Conservation (phyloP, 2,797 vertebrate genomes). For the Anniella stebbinsi region DNA sequence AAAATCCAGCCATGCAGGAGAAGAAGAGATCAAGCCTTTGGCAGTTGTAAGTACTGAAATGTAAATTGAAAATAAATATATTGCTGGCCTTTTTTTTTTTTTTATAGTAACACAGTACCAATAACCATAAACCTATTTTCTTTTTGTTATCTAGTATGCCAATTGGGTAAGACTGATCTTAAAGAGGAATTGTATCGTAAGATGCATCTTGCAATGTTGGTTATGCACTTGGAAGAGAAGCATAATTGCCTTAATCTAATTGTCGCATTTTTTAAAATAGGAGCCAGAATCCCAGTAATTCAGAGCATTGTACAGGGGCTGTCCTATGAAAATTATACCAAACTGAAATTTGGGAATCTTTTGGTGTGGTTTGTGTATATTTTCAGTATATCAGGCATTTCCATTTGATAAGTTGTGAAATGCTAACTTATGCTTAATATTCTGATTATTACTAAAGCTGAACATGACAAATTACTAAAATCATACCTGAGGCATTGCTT, state of each 20-base stretch:
- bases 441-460: background rate
- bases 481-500: background rate
- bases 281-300: constrained; percentile 34
- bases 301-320: constrained; percentile 33
- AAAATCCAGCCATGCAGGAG: constrained; percentile 92
- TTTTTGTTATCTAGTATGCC: constrained; percentile 73
- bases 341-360: constrained; percentile 9
- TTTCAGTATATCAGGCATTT: constrained; percentile 12
- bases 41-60: constrained; percentile 93
- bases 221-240: constrained; percentile 65
- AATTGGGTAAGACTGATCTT: constrained; percentile 74
- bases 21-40: constrained; percentile 99
- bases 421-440: background rate
- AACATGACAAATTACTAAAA: constrained; percentile 2
- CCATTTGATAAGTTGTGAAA: background rate
- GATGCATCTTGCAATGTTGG: constrained; percentile 67
- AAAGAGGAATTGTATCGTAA: constrained; percentile 74
- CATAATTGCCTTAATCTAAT: background rate
- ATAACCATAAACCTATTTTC: constrained; percentile 64
- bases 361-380: constrained; percentile 43
- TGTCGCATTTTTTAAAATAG: constrained; percentile 33
- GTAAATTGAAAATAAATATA: background rate
- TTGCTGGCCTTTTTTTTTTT: constrained; percentile 10
- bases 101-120: constrained; percentile 23
- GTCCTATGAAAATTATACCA: constrained; percentile 30